Conservation (phyloP, 1,140 invertebrate species). For the Aphaenogaster ashmeadi region DNA sequence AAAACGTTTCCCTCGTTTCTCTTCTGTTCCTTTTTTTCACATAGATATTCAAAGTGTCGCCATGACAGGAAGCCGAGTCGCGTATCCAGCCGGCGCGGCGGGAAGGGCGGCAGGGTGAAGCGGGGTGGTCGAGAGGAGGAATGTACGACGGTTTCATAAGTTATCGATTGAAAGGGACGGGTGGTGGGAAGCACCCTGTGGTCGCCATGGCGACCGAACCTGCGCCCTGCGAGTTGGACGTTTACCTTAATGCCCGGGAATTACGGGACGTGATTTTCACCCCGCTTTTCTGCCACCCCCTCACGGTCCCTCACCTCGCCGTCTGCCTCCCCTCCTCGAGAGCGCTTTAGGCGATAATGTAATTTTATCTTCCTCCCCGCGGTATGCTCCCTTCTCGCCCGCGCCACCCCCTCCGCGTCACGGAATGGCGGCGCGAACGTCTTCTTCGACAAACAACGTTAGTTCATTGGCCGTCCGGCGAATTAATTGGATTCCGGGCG, state of each 20-base stretch:
- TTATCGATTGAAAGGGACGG: conserved; percentile 86
- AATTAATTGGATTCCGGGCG: conserved; percentile 69
- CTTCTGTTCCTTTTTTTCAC: neutral
- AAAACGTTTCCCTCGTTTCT: conserved; percentile 2
- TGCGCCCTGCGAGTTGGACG: conserved; percentile 83
- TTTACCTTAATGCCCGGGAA: conserved; percentile 87
- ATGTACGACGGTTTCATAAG: conserved; percentile 85
- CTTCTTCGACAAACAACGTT: conserved; percentile 82
- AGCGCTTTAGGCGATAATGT: conserved; percentile 76
- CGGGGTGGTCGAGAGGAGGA: conserved; percentile 54
- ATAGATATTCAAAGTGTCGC: conserved; percentile 65
- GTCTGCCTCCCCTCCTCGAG: conserved; percentile 50
- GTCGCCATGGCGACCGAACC: conserved; percentile 85
- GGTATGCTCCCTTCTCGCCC: neutral
- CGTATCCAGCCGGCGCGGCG: conserved; percentile 66
- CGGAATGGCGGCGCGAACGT: conserved; percentile 67
- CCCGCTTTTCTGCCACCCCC: conserved; percentile 68
- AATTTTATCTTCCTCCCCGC: conserved; percentile 70
- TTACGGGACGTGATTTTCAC: conserved; percentile 86
- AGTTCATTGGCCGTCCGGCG: conserved; percentile 79
- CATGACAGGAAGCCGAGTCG: conserved; percentile 76
- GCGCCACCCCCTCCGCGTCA: conserved; percentile 37
- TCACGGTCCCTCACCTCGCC: conserved; percentile 54
- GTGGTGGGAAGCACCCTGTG: conserved; percentile 71
- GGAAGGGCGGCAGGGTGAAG: conserved; percentile 37